Evolutionary conservation across 2,113 vertebrate genomes (phyloP), one percentile per base, ranked within the genome.

Genomic region (Trinectes maculatus): DNA sequence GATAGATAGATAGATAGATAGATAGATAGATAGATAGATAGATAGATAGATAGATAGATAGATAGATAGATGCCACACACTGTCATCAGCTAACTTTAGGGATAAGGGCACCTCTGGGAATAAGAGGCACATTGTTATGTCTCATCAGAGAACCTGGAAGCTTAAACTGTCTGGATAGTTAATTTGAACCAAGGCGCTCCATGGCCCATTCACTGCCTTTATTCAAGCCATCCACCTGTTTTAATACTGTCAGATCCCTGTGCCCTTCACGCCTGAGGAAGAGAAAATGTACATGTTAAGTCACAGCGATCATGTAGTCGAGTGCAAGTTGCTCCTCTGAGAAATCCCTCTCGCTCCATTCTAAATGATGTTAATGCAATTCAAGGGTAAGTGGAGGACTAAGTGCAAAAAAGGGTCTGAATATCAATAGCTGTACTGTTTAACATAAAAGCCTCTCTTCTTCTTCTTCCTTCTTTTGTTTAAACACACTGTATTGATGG

Each of bases 361-460:
- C 86, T 82, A 87, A 85, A 85, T 51, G 60, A 49, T 82, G 71
- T 80, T 84, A 80, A 90, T 91, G 82, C 77, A 87, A 89, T 87
- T 89, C 78, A 78, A 80, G 69, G 49, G 55, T 55, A 74, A 76
- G 55, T 13, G 28, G 51, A 59, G 61, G 63, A 72, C 70, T 69
- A 59, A 85, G 83, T 69, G 63, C 74, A 86, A 51, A 36, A 34
- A 63, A 80, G 79, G 83, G 83, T 72, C 65, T 77, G 81, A 89
- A 89, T 91, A 79, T 85, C 72, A 85, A 90, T 78, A 62, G 25
- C 8, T 28, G 2, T 33, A n/a, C 26, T 8, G 10, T 82, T 82
- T 77, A 70, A 77, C 59, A 75, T 53, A 67, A 61, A 55, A 42
- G 7, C 46, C n/a, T 26, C 11, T 48, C 5, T 37, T 33, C 26